Evolutionary conservation across 2,888 invertebrate genomes (phyloP).

Genomic region (Yponomeuta evonymella): DNA sequence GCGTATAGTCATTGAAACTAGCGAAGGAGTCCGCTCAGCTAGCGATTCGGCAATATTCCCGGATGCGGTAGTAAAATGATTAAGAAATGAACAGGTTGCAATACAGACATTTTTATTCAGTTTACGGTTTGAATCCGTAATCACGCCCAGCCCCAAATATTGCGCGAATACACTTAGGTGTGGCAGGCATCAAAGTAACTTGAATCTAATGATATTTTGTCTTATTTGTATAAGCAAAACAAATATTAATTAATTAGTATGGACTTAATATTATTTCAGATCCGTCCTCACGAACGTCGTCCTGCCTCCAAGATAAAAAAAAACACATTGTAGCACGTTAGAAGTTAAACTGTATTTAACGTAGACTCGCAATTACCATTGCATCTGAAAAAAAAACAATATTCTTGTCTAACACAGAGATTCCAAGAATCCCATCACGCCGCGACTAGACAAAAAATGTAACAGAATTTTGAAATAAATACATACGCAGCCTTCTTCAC

Average conservation of each 20-base stretch:
- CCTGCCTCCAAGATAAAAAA: neutral
- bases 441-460: no score
- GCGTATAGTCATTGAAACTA: no score
- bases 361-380: neutral
- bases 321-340: neutral
- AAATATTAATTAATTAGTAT: neutral
- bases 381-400: neutral
- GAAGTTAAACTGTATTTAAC: neutral
- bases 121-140: no score
- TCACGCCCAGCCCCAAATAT: no score
- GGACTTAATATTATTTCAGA: slow-evolving; percentile 1
- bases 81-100: no score
- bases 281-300: slow-evolving; percentile 10
- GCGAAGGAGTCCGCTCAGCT: no score
- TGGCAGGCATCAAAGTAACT: no score
- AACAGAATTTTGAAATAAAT: neutral
- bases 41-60: no score
- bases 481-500: slow-evolving; percentile 2
- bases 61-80: no score
- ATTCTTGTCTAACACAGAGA: neutral
- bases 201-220: neutral
- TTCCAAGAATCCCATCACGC: neutral
- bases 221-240: neutral
- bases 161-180: no score
- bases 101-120: no score